Evolutionary conservation across 2,113 vertebrate species (phyloP).

Genomic region (Elachura formosa): DNA sequence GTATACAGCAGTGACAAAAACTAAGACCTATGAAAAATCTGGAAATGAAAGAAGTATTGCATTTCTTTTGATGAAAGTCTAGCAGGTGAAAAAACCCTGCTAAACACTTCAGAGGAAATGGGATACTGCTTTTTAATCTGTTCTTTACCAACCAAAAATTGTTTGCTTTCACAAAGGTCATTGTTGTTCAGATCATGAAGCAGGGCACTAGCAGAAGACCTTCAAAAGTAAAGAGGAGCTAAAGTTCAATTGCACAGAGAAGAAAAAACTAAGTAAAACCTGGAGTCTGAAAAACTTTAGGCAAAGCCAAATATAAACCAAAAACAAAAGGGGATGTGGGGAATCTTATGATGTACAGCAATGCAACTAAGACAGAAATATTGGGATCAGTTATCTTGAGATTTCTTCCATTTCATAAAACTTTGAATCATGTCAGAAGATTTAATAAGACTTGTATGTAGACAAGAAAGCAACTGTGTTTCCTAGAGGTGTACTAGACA

Average conservation of each 20-base stretch:
- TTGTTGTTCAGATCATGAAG: not conserved
- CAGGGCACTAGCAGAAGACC: not conserved
- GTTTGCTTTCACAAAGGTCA: not conserved
- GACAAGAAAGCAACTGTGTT: not conserved
- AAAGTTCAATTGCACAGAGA: not conserved
- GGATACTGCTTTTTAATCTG: not conserved
- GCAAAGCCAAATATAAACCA: not conserved
- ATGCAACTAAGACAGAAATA: not conserved
- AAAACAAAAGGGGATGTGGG: accelerated
- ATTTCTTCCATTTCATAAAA: not conserved
- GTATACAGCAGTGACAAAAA: not conserved
- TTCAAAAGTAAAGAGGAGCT: not conserved
- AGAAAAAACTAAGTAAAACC: not conserved
- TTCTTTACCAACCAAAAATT: not conserved
- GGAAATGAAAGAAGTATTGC: not conserved
- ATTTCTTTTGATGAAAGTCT: not conserved
- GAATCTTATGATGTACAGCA: not conserved
- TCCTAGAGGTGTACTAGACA: not conserved
- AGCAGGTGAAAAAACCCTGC: not conserved
- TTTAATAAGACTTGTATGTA: not conserved
- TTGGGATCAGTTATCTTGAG: not conserved
- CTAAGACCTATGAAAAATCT: not conserved
- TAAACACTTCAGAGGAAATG: not conserved
- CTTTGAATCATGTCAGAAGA: not conserved
- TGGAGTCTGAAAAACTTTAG: not conserved